Conservation (phyloP, 2,113 vertebrate species). For the Oenanthe melanoleuca region DNA sequence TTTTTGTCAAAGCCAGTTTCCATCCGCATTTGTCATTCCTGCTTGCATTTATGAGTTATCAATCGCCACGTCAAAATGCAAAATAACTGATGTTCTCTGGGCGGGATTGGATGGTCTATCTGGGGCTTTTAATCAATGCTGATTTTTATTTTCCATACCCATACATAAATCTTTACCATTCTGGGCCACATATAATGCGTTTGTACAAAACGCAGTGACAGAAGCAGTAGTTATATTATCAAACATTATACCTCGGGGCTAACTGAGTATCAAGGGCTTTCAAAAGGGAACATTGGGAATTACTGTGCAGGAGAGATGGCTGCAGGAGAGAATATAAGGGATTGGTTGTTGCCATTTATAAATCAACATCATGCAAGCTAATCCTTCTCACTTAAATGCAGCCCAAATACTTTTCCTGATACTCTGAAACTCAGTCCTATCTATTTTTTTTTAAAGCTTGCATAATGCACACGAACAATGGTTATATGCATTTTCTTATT, state of each 20-base stretch:
- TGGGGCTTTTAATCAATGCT: slow-evolving; percentile 97
- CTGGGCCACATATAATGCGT: slow-evolving; percentile 90
- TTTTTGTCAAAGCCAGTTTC: slow-evolving; percentile 99
- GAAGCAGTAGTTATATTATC: slow-evolving; percentile 97
- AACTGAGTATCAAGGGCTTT: slow-evolving; percentile 91
- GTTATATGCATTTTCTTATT: slow-evolving; percentile 75
- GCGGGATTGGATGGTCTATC: slow-evolving; percentile 98
- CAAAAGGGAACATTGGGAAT: slow-evolving; percentile 84
- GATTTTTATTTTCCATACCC: slow-evolving; percentile 92
- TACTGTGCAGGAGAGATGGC: slow-evolving; percentile 81
- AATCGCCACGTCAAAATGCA: slow-evolving; percentile 99
- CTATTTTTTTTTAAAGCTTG: slow-evolving; percentile 80
- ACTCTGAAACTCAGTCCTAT: slow-evolving; percentile 67
- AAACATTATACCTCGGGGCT: slow-evolving; percentile 94
- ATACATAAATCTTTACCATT: slow-evolving; percentile 90
- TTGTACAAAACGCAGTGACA: slow-evolving; percentile 91
- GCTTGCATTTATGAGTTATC: slow-evolving; percentile 98
- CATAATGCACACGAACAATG: slow-evolving; percentile 77
- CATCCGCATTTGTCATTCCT: slow-evolving; percentile 98
- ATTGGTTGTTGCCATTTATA: slow-evolving; percentile 89
- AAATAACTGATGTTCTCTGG: slow-evolving; percentile 99
- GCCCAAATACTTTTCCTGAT: slow-evolving; percentile 85
- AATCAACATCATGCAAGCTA: slow-evolving; percentile 88
- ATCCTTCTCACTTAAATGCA: slow-evolving; percentile 87
- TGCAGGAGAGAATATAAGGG: slow-evolving; percentile 83